phyloP scores from a whole-genome alignment of 2,797 vertebrate genomes.

The Sebastes iracundus region DNA sequence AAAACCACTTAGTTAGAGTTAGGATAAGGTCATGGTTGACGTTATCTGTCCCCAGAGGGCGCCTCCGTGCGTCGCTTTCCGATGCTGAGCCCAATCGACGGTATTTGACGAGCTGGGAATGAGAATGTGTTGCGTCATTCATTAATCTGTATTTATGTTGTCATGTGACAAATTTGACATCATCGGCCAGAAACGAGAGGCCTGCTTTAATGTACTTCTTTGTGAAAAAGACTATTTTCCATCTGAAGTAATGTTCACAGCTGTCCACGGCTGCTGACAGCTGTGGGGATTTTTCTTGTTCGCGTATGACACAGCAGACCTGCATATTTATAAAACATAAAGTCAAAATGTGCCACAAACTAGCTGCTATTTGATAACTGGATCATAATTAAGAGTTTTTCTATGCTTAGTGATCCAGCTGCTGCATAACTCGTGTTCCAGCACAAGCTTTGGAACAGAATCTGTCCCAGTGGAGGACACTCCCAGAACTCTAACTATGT shows the following conservation, averaged over 20 bases:
- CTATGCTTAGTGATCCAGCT: not conserved
- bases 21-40: too few relatives aligned
- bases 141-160: not conserved
- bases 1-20: fast-evolving
- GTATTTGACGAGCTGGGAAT: too few relatives aligned
- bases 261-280: not conserved
- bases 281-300: not conserved
- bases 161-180: not conserved
- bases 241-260: not conserved
- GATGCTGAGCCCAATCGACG: too few relatives aligned
- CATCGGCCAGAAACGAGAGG: not conserved
- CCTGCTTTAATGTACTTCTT: not conserved
- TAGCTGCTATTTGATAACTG: not conserved
- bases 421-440: not conserved
- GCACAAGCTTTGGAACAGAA: not conserved
- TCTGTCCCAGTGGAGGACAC: not conserved
- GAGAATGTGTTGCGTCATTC: too few relatives aligned
- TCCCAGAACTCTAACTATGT: not conserved
- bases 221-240: not conserved
- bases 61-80: too few relatives aligned
- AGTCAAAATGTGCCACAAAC: not conserved
- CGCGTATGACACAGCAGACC: not conserved
- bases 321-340: not conserved
- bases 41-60: too few relatives aligned
- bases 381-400: not conserved